phyloP scores from a whole-genome alignment of 2,797 vertebrate genomes.

The Denticeps clupeoides region DNA sequence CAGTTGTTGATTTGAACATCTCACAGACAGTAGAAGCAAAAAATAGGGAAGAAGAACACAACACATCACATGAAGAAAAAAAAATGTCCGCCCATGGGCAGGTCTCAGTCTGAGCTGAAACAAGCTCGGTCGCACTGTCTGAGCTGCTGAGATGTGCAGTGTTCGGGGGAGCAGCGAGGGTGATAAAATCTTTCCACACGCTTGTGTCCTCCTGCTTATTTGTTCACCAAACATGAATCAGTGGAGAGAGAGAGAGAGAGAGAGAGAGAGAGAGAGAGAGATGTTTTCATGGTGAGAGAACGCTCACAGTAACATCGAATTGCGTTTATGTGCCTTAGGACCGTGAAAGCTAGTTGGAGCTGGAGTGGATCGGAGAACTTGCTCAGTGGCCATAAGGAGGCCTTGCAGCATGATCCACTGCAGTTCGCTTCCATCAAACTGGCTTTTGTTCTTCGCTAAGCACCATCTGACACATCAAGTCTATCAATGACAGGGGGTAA shows the following conservation, averaged over 20 bases:
- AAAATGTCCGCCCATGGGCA: slow-evolving; percentile 5
- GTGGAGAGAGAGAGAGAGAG: slow-evolving; percentile 12
- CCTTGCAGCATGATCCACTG: slow-evolving; percentile 44
- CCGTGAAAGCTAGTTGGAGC: background rate
- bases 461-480: slow-evolving; percentile 18
- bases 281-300: no score
- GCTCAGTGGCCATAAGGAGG: slow-evolving; percentile 41
- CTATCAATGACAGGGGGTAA: slow-evolving; percentile 7
- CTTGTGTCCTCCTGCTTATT: no score
- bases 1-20: slow-evolving; percentile 18
- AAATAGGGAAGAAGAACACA: no score
- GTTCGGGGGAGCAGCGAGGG: no score
- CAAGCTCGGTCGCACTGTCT: no score
- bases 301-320: no score
- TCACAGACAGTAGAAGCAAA: slow-evolving; percentile 6
- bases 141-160: no score
- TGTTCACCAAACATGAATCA: no score
- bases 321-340: background rate
- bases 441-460: slow-evolving; percentile 44
- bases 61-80: no score
- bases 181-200: no score
- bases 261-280: background rate
- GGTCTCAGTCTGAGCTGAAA: no score
- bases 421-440: slow-evolving; percentile 45
- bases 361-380: background rate